phyloP scores from a whole-genome alignment of 2,888 invertebrate species.

The Tetropium fuscum region DNA sequence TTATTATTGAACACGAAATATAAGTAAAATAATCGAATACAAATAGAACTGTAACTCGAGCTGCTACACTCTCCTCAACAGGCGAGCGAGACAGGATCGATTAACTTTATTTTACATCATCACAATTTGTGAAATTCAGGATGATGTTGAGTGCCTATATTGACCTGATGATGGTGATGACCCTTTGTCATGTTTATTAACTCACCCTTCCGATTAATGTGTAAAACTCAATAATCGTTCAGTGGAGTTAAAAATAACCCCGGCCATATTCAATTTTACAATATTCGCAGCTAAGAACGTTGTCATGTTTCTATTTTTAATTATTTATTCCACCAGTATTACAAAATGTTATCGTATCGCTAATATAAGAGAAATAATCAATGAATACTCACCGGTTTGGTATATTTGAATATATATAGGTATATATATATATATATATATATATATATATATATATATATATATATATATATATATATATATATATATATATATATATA shows the following conservation, averaged over 20 bases:
- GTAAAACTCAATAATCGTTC: constrained; percentile 50
- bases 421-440: too few species aligned
- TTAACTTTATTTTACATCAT: constrained; percentile 26
- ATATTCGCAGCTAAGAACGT: neutral
- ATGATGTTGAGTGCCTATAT: constrained; percentile 47
- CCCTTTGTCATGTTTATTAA: constrained; percentile 59
- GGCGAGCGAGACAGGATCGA: constrained; percentile 20
- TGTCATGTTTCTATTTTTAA: constrained; percentile 10
- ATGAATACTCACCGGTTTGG: too few species aligned
- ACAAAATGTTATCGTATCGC: too few species aligned
- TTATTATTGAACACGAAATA: too few species aligned
- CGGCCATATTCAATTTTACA: constrained; percentile 22
- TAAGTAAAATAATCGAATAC: neutral
- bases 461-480: too few species aligned
- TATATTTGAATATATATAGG: too few species aligned
- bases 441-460: too few species aligned
- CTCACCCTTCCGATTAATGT: constrained; percentile 49
- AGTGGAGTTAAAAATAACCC: constrained; percentile 47
- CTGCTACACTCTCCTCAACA: neutral
- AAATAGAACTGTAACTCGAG: neutral
- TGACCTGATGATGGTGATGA: constrained; percentile 56
- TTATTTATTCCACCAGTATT: constrained; percentile 6
- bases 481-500: too few species aligned
- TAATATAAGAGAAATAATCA: too few species aligned
- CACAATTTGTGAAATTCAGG: constrained; percentile 34